Evolutionary conservation across 2,113 vertebrate species (phyloP).

Genomic region (Setophaga coronata): DNA sequence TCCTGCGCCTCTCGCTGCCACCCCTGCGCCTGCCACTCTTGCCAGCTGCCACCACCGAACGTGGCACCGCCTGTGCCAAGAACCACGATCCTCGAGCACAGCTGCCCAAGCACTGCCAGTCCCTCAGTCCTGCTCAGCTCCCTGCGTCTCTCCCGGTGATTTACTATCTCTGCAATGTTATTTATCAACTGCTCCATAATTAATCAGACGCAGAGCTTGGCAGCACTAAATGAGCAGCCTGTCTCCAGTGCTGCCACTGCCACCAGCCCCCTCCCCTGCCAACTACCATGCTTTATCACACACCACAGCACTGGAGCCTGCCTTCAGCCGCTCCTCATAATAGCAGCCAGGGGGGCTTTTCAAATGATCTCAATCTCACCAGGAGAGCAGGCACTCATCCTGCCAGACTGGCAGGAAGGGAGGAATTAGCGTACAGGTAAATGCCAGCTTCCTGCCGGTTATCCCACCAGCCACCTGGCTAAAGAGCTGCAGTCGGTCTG

Average conservation of each 20-base stretch:
- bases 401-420: constrained; percentile 60
- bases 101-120: constrained; percentile 6
- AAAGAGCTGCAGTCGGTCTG: neutral
- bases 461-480: constrained; percentile 57
- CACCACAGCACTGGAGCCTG: neutral
- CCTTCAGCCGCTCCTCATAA: constrained; percentile 11
- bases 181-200: constrained; percentile 78
- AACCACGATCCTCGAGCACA: neutral
- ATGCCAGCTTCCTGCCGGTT: constrained; percentile 55
- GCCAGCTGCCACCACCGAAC: neutral
- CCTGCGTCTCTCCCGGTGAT: constrained; percentile 60
- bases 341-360: constrained; percentile 62
- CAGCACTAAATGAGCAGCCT: constrained; percentile 72
- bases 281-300: constrained; percentile 7
- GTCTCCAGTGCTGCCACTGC: constrained; percentile 43
- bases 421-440: constrained; percentile 69
- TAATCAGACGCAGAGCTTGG: constrained; percentile 71
- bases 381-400: constrained; percentile 36
- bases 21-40: neutral
- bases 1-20: neutral
- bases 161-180: constrained; percentile 71
- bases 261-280: neutral
- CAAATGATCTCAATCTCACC: constrained; percentile 69
- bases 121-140: constrained; percentile 58
- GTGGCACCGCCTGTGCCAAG: constrained; percentile 16